Evolutionary conservation across 2,113 vertebrate species (phyloP), one percentile per base, ranked within the genome.

Genomic region (Rhinolophus ferrumequinum): DNA sequence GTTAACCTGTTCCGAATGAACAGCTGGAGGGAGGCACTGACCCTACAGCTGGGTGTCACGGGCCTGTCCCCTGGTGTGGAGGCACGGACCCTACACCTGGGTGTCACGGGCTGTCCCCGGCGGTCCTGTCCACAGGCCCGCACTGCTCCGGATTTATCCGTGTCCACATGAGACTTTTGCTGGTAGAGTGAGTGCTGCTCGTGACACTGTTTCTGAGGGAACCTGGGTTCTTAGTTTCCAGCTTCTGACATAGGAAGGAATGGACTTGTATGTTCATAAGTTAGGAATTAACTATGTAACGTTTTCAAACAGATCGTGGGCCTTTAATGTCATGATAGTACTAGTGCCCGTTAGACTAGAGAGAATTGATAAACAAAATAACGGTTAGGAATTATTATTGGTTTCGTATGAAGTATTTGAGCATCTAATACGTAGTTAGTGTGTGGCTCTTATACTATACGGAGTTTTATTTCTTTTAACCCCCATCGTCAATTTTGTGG

Each of bases 401-500:
- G 41, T 22, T 95, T 56, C 11, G 30, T 75, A n/a, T 56, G 88
- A 73, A 89, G 8, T n/a, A 85, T 76, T 76, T 73, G 16, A 89
- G 56, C 28, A 21, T 80, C 64, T 56, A 85, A 56, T 52, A 12
- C 4, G 16, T 69, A 38, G 35, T 58, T 94, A 50, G 50, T 73
- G 8, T 79, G 14, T 76, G 28, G 16, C 52, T 80, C 4, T 93
- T 69, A 72, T 24, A 88, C 50, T 22, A 10, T 26, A 3, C 0
- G 41, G 44, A 72, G 69, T 94, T 82, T 89, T 38, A 54, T 54
- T 87, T 93, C 33, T 86, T 38, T 79, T 89, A 82, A 67, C 26
- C 15, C 9, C 0, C 56, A 33, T 75, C 56, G 33, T 50, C 44
- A 28, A 56, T 85, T 62, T 54, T 13, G 60, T 82, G 8, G 14